Percentiles rank a stretch among this genome's conserved stretches.
Evolutionary conservation across 53 echinoderm and acorn worm species (phyloP).

Genomic region (Echinometra lucunter): DNA sequence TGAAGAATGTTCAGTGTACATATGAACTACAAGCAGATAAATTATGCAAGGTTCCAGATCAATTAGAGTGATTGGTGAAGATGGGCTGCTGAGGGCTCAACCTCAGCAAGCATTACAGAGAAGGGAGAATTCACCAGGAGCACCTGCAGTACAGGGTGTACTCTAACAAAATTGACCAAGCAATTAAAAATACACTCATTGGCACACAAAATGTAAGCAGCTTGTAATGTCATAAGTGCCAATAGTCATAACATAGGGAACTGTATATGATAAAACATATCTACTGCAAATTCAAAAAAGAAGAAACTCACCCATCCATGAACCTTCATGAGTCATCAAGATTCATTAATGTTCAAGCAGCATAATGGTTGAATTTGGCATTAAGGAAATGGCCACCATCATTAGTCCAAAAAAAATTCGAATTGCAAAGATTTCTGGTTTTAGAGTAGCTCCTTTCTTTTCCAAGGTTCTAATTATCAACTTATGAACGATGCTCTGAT

Average conservation of each 20-base stretch:
- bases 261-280: too few species aligned
- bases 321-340: too few species aligned
- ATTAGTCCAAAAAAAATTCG: too few species aligned
- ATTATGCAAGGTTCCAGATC: slow-evolving; percentile 7
- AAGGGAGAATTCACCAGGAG: background rate
- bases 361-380: too few species aligned
- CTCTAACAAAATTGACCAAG: background rate
- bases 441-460: background rate
- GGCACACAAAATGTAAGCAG: background rate
- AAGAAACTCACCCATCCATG: too few species aligned
- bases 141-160: background rate
- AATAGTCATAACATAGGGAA: too few species aligned
- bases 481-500: background rate
- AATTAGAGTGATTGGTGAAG: slow-evolving; percentile 10
- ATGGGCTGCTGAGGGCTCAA: background rate
- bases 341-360: too few species aligned
- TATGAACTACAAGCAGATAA: background rate
- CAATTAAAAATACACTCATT: background rate
- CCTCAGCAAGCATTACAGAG: too few species aligned
- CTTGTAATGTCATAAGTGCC: too few species aligned
- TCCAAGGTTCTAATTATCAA: background rate
- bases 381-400: too few species aligned
- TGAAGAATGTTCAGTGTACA: background rate
- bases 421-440: too few species aligned
- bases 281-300: too few species aligned